Evolutionary conservation across 1,140 invertebrate species (phyloP).

Genomic region (Cryptotermes secundus): DNA sequence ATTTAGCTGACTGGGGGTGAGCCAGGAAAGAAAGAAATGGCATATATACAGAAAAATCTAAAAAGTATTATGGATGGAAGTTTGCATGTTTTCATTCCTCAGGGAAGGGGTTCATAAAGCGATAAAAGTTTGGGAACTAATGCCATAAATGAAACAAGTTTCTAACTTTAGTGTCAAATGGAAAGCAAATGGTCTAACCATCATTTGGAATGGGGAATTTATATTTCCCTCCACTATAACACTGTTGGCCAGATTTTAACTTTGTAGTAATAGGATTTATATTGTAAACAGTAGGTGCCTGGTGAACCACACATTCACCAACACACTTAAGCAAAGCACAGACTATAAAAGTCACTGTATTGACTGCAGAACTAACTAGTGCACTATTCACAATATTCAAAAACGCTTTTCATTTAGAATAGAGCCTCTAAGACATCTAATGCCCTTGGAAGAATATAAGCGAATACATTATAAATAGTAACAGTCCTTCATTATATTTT

Average conservation of each 20-base stretch:
- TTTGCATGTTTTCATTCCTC: background rate
- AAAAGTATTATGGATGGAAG: background rate
- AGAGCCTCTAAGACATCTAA: background rate
- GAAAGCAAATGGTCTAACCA: background rate
- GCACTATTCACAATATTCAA: background rate
- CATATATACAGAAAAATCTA: background rate
- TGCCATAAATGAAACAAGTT: too few relatives aligned
- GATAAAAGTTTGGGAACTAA: background rate
- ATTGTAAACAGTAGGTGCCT: too few relatives aligned
- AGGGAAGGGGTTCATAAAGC: background rate
- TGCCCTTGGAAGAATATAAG: background rate
- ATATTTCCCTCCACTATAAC: too few relatives aligned
- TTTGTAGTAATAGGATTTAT: too few relatives aligned
- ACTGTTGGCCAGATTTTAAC: too few relatives aligned
- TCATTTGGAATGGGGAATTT: too few relatives aligned
- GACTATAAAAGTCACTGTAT: too few relatives aligned
- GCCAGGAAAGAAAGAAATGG: background rate
- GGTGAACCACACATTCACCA: too few relatives aligned
- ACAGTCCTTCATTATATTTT: background rate
- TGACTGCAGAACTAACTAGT: background rate
- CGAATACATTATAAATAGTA: background rate
- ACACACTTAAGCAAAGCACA: too few relatives aligned
- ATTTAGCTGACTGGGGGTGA: background rate
- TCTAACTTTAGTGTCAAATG: background rate
- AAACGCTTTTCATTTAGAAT: background rate